These are phyloP conservation scores for Eristalis tenax DNA, from an alignment of 2,888 invertebrate genomes.

Conservation along the genomic window DNA sequence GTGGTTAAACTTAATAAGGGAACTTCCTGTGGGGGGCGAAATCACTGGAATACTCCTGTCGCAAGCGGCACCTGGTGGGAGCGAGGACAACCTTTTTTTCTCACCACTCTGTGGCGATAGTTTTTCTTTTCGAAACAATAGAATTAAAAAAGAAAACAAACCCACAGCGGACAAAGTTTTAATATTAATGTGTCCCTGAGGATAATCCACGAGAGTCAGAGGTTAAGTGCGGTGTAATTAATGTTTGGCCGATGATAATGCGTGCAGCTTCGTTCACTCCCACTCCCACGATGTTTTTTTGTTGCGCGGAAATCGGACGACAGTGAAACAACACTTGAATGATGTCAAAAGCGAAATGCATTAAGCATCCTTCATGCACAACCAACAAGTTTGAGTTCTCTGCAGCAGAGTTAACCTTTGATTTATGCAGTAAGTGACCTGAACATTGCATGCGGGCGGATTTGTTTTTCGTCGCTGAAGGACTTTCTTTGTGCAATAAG, in stretches of 20 bases:
- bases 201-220: slow-evolving; percentile 37
- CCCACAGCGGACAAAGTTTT: slow-evolving; percentile 48
- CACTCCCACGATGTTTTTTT: too few species aligned
- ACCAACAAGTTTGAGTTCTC: slow-evolving; percentile 27
- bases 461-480: slow-evolving; percentile 9
- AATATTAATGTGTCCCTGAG: slow-evolving; percentile 56
- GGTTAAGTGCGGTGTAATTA: slow-evolving; percentile 66
- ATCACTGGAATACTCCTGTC: slow-evolving; percentile 52
- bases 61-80: slow-evolving; percentile 47
- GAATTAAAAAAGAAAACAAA: slow-evolving; percentile 28
- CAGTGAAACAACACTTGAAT: neutral
- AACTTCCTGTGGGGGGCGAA: slow-evolving; percentile 22
- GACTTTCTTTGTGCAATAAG: slow-evolving; percentile 18
- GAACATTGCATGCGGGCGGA: slow-evolving; percentile 27
- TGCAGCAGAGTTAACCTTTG: slow-evolving; percentile 51
- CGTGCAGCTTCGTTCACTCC: slow-evolving; percentile 5
- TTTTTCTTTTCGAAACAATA: slow-evolving; percentile 38
- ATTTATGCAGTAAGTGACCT: slow-evolving; percentile 60
- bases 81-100: neutral
- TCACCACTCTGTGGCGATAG: neutral
- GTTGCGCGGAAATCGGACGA: too few species aligned
- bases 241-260: slow-evolving; percentile 59
- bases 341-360: slow-evolving; percentile 58
- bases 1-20: slow-evolving; percentile 29
- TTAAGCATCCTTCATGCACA: slow-evolving; percentile 54